phyloP scores from a whole-genome alignment of 1,140 invertebrate species.

The Zaprionus vittiger region DNA sequence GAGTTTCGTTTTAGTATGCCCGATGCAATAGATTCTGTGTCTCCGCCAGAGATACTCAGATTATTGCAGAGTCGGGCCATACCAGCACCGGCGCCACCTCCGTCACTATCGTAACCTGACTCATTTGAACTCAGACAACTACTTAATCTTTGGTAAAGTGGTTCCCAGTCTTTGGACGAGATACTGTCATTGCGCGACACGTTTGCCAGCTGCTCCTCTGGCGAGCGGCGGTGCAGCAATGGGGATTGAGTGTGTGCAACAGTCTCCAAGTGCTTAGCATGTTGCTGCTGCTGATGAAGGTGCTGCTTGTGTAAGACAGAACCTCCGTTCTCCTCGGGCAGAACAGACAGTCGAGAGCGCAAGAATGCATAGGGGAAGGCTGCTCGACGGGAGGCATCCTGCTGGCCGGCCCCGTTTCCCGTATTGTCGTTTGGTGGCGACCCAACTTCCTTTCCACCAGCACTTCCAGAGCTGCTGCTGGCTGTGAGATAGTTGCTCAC shows the following conservation, averaged over 20 bases:
- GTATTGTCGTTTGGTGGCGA: slow-evolving; percentile 38
- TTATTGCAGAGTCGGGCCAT: slow-evolving; percentile 82
- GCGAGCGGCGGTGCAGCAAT: slow-evolving; percentile 61
- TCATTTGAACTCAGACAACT: slow-evolving; percentile 92
- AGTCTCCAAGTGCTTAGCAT: background rate
- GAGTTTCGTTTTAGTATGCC: slow-evolving; percentile 82
- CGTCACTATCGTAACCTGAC: slow-evolving; percentile 92
- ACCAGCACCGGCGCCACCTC: slow-evolving; percentile 84
- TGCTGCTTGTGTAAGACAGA: slow-evolving; percentile 85
- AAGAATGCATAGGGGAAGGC: slow-evolving; percentile 92
- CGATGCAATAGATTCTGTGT: slow-evolving; percentile 84
- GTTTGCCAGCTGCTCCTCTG: slow-evolving; percentile 56
- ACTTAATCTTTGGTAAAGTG: slow-evolving; percentile 86
- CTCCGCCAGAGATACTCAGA: slow-evolving; percentile 83
- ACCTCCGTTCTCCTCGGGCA: slow-evolving; percentile 89
- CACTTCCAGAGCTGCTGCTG: slow-evolving; percentile 46
- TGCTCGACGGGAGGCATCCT: slow-evolving; percentile 77
- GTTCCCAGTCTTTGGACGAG: slow-evolving; percentile 84
- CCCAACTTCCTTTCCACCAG: slow-evolving; percentile 37
- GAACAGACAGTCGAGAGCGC: slow-evolving; percentile 89
- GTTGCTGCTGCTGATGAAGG: slow-evolving; percentile 9
- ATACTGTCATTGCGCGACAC: slow-evolving; percentile 84
- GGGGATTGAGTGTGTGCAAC: slow-evolving; percentile 39
- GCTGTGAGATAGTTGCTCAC: slow-evolving; percentile 68
- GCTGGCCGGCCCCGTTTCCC: slow-evolving; percentile 25